phyloP scores from a whole-genome alignment of 2,888 invertebrate species.

The Campoplex nolae region DNA sequence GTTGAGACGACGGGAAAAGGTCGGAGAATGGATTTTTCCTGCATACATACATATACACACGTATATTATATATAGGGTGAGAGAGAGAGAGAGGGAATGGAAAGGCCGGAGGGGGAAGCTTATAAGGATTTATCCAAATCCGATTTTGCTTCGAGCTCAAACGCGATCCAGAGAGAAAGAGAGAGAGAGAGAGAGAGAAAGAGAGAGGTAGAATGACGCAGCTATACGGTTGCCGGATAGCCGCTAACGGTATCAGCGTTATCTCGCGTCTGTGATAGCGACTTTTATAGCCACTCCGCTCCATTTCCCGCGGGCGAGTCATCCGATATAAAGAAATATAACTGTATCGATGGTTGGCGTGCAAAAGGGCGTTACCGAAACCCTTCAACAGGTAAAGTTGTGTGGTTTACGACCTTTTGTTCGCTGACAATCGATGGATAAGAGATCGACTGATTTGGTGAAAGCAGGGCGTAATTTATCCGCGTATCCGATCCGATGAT shows the following conservation, averaged over 20 bases:
- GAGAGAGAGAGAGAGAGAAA: slow-evolving; percentile 32
- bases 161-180: slow-evolving; percentile 28
- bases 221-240: slow-evolving; percentile 63
- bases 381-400: slow-evolving; percentile 22
- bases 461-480: not conserved
- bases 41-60: not conserved
- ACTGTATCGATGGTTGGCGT: slow-evolving; percentile 32
- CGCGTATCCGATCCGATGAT: not conserved
- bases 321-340: slow-evolving; percentile 52
- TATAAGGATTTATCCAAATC: slow-evolving; percentile 67
- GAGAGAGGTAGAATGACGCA: slow-evolving; percentile 39
- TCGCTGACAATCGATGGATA: not conserved
- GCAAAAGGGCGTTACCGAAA: slow-evolving; percentile 37
- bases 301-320: slow-evolving; percentile 73
- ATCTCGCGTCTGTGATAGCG: slow-evolving; percentile 77
- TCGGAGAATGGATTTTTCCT: slow-evolving; percentile 37
- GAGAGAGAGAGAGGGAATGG: not conserved
- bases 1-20: slow-evolving; percentile 24
- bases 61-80: not conserved
- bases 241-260: slow-evolving; percentile 73
- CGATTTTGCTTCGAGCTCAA: slow-evolving; percentile 57
- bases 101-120: slow-evolving; percentile 51
- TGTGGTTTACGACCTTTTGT: slow-evolving; percentile 14
- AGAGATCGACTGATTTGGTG: not conserved
- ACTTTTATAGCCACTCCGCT: slow-evolving; percentile 78